These are phyloP conservation scores for Ictidomys tridecemlineatus DNA, from an alignment of 2,113 vertebrate species.

Conservation along the genomic window DNA sequence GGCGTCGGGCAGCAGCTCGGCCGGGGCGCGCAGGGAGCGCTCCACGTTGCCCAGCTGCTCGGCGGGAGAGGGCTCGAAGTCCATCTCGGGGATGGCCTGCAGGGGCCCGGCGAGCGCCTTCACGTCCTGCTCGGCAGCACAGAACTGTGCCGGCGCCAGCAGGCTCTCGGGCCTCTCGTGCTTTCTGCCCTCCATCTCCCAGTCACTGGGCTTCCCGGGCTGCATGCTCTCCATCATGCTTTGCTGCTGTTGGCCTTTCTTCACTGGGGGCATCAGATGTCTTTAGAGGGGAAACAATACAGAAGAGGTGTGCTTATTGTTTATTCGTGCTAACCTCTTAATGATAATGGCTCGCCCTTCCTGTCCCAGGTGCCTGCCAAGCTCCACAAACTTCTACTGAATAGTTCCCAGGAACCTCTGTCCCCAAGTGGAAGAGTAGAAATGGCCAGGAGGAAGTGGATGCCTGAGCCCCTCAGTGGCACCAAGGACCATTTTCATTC, in stretches of 20 bases:
- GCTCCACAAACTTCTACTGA: background rate
- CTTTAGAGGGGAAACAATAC: conserved; percentile 85
- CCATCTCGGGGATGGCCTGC: conserved; percentile 94
- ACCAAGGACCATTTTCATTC: background rate
- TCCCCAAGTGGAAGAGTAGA: background rate
- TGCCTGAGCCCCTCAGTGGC: background rate
- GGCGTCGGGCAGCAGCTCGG: conserved; percentile 87
- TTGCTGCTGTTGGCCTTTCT: conserved; percentile 91
- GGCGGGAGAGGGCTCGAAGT: conserved; percentile 85
- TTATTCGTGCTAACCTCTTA: background rate
- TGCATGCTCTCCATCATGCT: conserved; percentile 92
- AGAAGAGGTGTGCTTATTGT: conserved; percentile 20
- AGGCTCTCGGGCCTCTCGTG: conserved; percentile 90
- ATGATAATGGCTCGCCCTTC: background rate
- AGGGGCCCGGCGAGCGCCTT: conserved; percentile 89
- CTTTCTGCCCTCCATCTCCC: conserved; percentile 90
- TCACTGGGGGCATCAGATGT: conserved; percentile 90
- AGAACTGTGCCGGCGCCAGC: conserved; percentile 88
- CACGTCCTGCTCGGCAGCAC: conserved; percentile 89
- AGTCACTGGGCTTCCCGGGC: conserved; percentile 90
- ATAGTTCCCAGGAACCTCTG: background rate
- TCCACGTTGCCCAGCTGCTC: conserved; percentile 84
- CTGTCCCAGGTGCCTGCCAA: background rate
- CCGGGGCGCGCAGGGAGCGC: conserved; percentile 87
- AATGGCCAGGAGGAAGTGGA: background rate